A percentile compares a stretch with the other conserved stretches of the same genome.
These are phyloP conservation scores for Nymphalis c-album DNA, from an alignment of 2,888 invertebrate genomes.

Conservation along the genomic window DNA sequence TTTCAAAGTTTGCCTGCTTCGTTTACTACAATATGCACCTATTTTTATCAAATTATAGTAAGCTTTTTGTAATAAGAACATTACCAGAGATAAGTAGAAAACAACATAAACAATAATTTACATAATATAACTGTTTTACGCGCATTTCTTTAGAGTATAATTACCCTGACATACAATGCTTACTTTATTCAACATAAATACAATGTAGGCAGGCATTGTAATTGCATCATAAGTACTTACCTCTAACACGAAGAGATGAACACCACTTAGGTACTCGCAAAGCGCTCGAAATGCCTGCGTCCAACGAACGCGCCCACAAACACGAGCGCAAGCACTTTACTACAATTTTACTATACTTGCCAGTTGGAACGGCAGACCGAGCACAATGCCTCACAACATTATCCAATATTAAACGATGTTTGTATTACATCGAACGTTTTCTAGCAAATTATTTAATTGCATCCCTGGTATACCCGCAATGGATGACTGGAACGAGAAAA, in stretches of 20 bases:
- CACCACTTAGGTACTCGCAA: constrained; percentile 30
- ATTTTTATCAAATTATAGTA: not conserved
- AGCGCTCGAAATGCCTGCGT: constrained; percentile 32
- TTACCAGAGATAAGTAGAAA: not conserved
- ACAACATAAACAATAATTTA: constrained; percentile 2
- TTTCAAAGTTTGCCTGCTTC: too few species aligned
- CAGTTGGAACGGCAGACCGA: constrained; percentile 33
- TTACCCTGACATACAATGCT: constrained; percentile 1
- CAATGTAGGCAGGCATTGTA: constrained; percentile 38
- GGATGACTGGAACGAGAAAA: constrained; percentile 9
- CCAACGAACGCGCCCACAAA: constrained; percentile 36
- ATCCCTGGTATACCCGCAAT: constrained; percentile 14
- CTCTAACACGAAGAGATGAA: constrained; percentile 25
- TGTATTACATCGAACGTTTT: constrained; percentile 23
- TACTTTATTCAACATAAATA: constrained; percentile 1
- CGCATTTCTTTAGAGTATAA: not conserved
- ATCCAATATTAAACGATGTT: not conserved
- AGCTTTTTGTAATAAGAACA: not conserved
- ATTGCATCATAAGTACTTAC: constrained; percentile 45
- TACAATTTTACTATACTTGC: constrained; percentile 44
- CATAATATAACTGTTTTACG: not conserved
- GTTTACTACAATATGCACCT: too few species aligned
- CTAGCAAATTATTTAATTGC: not conserved
- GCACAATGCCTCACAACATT: constrained; percentile 19
- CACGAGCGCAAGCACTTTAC: constrained; percentile 38